Base-by-base conservation (phyloP, 2,888 invertebrate species). In the Nemapogon koenigi region DNA sequence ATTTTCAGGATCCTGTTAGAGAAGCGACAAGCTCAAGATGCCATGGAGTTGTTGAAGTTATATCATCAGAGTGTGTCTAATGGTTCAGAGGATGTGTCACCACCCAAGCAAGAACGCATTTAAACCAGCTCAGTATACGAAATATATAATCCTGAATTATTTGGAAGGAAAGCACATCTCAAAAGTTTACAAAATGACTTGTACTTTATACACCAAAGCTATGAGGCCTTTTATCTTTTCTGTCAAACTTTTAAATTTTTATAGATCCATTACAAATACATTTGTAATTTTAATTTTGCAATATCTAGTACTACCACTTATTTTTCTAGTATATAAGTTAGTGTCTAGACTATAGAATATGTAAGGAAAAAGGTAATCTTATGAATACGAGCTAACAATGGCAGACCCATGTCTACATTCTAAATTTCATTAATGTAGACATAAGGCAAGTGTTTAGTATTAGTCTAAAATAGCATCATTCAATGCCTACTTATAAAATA, bases 21-120 rank as follows among this genome's bases (percentile, higher is more conserved):
- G 59, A 91, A 91, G 66, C 83, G 91, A 45, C 90, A 90, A 71
- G 91, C 91, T 33, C 89, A 91, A 69, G 91, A 92, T 75, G 90
- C 92, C 36, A 85, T 92, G 85, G 91, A 91, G 69, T 78, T 92
- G 59, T 75, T 92, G 57, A 89, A 91, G 68, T 69, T 92, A 49
- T 89, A 88, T 55, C 85, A 83, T 55, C 79, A 81, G 47, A 79
- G 80, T 64, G 78, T 78, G 29, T 50, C 80, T 19, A 80, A 80
- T 49, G 78, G 79, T n/a, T 49, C 63, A 7, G 80, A 78, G 40
- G 79, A 79, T 58, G 62, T 73, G n/a, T 63, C 79, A 16, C 62
- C 78, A 39, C 62, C 72, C 16, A 75, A 67, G 44, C 76, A 76
- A 48, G 79, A 79, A 37, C 35, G 32, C 35, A 16, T 28, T 16